Conservation (phyloP, 2,797 vertebrate species). For the Tragelaphus oryx region DNA sequence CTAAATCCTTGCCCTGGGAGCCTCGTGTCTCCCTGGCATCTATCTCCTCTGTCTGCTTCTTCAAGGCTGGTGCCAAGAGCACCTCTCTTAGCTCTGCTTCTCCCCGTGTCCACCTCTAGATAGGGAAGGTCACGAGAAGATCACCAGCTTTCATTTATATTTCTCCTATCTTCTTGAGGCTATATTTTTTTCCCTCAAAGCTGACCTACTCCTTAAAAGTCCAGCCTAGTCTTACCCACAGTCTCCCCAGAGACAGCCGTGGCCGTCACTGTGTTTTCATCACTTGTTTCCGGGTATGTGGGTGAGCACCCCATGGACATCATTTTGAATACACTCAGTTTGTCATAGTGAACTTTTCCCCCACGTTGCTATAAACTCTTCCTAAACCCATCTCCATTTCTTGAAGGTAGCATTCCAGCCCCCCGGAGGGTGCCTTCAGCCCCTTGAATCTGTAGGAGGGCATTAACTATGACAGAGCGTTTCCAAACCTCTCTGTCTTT, state of each 20-base stretch:
- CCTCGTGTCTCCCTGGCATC: fast-evolving
- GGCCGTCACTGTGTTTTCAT: background rate
- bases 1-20: background rate
- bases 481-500: background rate
- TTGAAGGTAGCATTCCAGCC: fast-evolving
- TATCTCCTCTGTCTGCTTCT: fast-evolving
- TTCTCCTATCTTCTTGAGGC: background rate
- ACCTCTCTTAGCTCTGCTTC: background rate
- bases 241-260: background rate
- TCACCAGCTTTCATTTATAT: background rate
- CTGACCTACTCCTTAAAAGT: background rate
- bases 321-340: background rate
- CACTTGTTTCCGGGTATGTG: background rate
- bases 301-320: no score
- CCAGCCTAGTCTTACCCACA: background rate
- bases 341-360: background rate
- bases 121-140: background rate
- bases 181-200: background rate
- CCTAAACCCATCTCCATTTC: background rate
- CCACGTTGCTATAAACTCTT: background rate
- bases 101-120: fast-evolving
- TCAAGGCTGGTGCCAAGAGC: no score
- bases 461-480: background rate
- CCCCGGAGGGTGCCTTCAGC: background rate
- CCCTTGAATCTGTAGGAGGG: background rate